phyloP scores from a whole-genome alignment of 2,797 vertebrate genomes.

The Tauraco hartlaubi region DNA sequence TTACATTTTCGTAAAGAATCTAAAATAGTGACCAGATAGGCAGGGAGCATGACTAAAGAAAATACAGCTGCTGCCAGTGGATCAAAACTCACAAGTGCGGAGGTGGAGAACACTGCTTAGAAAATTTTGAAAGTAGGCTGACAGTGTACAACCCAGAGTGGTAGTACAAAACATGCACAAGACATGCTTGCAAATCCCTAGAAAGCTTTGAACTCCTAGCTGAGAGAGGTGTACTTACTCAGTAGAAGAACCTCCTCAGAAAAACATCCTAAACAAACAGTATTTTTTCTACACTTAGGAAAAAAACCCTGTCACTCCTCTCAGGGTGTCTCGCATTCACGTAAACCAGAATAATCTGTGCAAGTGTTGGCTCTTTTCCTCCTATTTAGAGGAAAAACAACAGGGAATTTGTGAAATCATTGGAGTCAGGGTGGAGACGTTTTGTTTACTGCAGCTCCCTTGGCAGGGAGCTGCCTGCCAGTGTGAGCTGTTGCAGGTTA shows the following conservation, averaged over 20 bases:
- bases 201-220: background rate
- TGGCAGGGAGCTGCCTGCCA: fast-evolving
- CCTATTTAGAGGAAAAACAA: background rate
- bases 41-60: conserved; percentile 60
- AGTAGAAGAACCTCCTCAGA: background rate
- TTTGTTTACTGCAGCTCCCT: background rate
- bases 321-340: background rate
- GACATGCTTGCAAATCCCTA: background rate
- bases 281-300: conserved; percentile 16
- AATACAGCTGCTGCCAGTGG: conserved; percentile 64
- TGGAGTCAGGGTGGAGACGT: background rate
- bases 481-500: background rate
- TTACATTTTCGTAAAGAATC: conserved; percentile 67
- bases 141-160: background rate
- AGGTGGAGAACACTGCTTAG: background rate
- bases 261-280: background rate
- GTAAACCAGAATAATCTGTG: conserved; percentile 22
- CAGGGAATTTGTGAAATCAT: background rate
- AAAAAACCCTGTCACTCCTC: background rate
- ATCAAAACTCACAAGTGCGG: background rate
- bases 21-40: conserved; percentile 54
- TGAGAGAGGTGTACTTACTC: background rate
- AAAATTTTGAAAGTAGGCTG: background rate
- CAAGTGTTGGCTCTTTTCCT: background rate
- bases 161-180: background rate